Conservation (phyloP, 2,888 invertebrate species). For the Lasioglossum zephyrum region DNA sequence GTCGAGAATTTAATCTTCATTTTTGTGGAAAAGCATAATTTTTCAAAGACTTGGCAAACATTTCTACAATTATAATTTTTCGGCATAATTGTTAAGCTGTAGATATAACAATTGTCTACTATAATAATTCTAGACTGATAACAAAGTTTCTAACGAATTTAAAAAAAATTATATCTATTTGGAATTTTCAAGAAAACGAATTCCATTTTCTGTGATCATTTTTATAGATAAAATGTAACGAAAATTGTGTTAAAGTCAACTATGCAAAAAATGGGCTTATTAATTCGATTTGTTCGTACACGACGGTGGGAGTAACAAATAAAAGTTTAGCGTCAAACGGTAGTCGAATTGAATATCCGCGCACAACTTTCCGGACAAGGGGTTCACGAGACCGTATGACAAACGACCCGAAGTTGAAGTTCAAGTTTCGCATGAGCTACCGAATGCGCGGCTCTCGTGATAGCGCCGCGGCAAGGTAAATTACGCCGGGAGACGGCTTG, state of each 20-base stretch:
- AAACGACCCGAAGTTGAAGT: conserved; percentile 32
- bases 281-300: not conserved
- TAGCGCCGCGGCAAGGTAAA: conserved; percentile 25
- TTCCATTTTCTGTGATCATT: not conserved
- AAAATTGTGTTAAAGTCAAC: not conserved
- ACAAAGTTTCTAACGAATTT: not conserved
- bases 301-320: not conserved
- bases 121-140: not conserved
- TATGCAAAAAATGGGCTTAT: not conserved
- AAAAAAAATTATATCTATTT: no score
- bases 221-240: not conserved
- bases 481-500: conserved; percentile 36
- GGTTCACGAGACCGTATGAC: not conserved
- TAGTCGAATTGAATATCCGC: conserved; percentile 1
- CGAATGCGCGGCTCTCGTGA: conserved; percentile 31
- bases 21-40: not conserved
- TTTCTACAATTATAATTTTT: no score
- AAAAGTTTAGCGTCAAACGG: not conserved
- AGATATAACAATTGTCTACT: not conserved
- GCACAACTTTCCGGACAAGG: not conserved
- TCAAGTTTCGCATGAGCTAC: conserved; percentile 41
- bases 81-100: no score
- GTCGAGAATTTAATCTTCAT: not conserved
- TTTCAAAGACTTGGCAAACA: not conserved
- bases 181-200: not conserved